Conservation (phyloP, 2,113 vertebrate genomes). For the Eretmochelys imbricata region DNA sequence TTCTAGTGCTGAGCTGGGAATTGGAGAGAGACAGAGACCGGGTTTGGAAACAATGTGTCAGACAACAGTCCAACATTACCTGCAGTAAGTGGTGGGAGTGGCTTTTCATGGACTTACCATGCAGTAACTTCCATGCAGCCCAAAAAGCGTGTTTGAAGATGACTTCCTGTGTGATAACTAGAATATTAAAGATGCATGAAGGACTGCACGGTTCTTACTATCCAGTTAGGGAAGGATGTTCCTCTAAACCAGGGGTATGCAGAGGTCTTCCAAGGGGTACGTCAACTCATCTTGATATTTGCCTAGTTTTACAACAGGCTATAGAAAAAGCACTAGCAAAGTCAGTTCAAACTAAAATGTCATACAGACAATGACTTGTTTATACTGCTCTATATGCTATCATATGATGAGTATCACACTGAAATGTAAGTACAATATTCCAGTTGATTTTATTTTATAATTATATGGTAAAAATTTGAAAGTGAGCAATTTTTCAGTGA, state of each 20-base stretch:
- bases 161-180: background rate
- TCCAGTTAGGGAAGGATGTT: background rate
- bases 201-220: background rate
- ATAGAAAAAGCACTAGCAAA: too few relatives aligned
- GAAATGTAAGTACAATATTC: too few relatives aligned
- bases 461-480: too few relatives aligned
- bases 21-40: background rate
- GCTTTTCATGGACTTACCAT: background rate
- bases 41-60: background rate
- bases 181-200: background rate
- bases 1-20: background rate
- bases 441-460: too few relatives aligned
- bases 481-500: too few relatives aligned
- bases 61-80: background rate
- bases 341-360: too few relatives aligned
- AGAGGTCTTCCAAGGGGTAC: too few relatives aligned
- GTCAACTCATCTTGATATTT: too few relatives aligned
- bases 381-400: too few relatives aligned
- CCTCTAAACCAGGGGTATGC: background rate
- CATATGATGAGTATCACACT: too few relatives aligned
- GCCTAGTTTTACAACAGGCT: too few relatives aligned
- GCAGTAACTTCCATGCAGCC: rapidly evolving
- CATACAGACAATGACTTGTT: too few relatives aligned
- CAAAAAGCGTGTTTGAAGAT: background rate
- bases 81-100: background rate